Percentiles rank a stretch among this genome's conserved stretches.
Evolutionary conservation across 2,888 invertebrate genomes (phyloP).

Genomic region (Oscheius sp.): DNA sequence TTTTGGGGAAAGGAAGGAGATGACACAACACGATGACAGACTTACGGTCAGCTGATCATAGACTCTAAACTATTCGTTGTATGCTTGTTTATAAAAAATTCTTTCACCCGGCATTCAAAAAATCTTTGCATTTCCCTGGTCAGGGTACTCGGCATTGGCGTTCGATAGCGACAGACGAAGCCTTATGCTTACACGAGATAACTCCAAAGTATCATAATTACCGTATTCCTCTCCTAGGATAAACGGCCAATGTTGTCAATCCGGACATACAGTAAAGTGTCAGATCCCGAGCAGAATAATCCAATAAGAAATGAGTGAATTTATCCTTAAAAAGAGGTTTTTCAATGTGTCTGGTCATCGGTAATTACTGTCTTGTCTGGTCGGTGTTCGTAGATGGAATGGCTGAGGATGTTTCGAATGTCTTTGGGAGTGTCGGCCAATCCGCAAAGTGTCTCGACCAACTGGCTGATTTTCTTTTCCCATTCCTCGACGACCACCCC

Average conservation of each 20-base stretch:
- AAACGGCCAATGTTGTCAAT: conserved; percentile 53
- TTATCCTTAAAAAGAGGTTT: conserved; percentile 34
- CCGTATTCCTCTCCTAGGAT: conserved; percentile 55
- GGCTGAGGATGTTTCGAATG: conserved; percentile 52
- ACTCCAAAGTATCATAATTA: background rate
- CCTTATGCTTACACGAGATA: background rate
- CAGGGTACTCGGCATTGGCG: background rate
- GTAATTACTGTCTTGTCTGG: conserved; percentile 45
- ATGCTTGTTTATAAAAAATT: too few relatives aligned
- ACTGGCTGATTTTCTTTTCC: conserved; percentile 13
- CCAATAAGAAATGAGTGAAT: conserved; percentile 56
- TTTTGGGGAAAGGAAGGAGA: background rate
- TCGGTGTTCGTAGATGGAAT: conserved; percentile 54
- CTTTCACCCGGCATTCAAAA: background rate
- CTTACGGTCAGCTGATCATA: too few relatives aligned
- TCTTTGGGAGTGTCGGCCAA: conserved; percentile 50
- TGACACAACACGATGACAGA: too few relatives aligned
- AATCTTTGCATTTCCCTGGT: background rate
- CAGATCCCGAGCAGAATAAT: conserved; percentile 46
- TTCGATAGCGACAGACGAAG: background rate
- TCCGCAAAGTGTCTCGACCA: conserved; percentile 49
- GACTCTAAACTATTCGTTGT: too few relatives aligned
- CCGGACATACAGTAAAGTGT: conserved; percentile 58
- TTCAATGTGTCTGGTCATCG: background rate
- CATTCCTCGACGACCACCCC: conserved; percentile 20